Conservation (phyloP, 1,140 invertebrate genomes). For the Thalassaphorura encarpata region DNA sequence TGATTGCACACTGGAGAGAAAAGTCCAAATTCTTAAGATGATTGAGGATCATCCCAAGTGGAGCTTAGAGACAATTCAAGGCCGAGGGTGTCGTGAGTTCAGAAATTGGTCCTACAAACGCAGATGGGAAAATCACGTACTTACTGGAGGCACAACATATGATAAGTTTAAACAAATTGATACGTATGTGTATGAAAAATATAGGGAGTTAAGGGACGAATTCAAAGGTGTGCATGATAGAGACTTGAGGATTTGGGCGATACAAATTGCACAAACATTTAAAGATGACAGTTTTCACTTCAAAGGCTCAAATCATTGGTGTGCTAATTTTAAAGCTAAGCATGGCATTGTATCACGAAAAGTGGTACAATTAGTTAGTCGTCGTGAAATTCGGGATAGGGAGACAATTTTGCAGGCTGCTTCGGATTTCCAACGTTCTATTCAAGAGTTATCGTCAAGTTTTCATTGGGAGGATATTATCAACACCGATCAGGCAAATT, state of each 20-base stretch:
- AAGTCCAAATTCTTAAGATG: conserved; percentile 5
- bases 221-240: neutral
- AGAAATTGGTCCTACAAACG: neutral
- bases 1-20: neutral
- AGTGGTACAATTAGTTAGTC: neutral
- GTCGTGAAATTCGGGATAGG: neutral
- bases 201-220: neutral
- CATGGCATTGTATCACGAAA: conserved; percentile 7
- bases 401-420: neutral
- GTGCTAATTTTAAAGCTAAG: neutral
- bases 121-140: conserved; percentile 4
- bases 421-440: neutral
- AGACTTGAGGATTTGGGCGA: neutral
- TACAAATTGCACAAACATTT: conserved; percentile 2
- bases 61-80: neutral
- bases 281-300: conserved; percentile 4
- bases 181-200: neutral
- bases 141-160: neutral
- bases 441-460: neutral
- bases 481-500: conserved; percentile 17
- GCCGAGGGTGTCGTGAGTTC: neutral
- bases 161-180: conserved; percentile 4
- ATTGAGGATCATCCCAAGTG: conserved; percentile 3
- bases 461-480: neutral
- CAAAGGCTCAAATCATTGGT: neutral